phyloP scores from a whole-genome alignment of 1,140 invertebrate genomes.

The Hermetia illucens region DNA sequence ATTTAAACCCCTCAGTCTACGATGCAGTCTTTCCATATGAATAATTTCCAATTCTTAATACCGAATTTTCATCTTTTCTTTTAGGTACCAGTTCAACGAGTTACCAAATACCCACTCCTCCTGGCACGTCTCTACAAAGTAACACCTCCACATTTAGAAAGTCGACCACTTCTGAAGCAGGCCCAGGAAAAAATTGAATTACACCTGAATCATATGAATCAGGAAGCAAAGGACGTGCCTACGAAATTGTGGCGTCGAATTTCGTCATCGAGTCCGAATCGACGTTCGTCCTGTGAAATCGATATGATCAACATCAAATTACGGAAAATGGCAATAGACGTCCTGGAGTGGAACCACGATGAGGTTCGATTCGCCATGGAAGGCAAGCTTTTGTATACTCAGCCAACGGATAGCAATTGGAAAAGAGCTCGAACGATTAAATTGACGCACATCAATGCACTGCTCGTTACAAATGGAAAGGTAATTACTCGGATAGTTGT shows the following conservation, averaged over 20 bases:
- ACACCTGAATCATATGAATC: conserved; percentile 89
- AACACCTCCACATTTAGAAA: conserved; percentile 66
- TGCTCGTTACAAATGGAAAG: conserved; percentile 77
- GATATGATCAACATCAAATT: conserved; percentile 78
- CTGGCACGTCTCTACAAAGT: conserved; percentile 81
- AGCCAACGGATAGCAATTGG: conserved; percentile 82
- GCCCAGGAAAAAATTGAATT: conserved; percentile 86
- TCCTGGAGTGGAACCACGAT: conserved; percentile 86
- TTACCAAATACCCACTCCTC: conserved; percentile 85
- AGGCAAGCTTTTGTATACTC: conserved; percentile 70
- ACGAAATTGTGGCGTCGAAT: conserved; percentile 82
- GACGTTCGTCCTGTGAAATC: conserved; percentile 56
- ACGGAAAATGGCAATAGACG: conserved; percentile 82
- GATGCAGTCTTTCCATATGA: no score
- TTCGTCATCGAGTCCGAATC: conserved; percentile 56
- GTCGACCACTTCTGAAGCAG: conserved; percentile 59
- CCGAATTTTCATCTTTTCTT: neutral
- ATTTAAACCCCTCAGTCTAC: no score
- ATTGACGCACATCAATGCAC: conserved; percentile 69
- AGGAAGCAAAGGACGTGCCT: conserved; percentile 79
- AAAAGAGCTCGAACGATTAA: conserved; percentile 74
- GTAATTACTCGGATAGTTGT: no score
- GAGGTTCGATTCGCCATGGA: conserved; percentile 75
- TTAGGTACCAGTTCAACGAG: conserved; percentile 74
- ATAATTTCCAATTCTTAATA: no score